Conservation (phyloP, 2,888 invertebrate genomes). For the Athripsodes cinereus region DNA sequence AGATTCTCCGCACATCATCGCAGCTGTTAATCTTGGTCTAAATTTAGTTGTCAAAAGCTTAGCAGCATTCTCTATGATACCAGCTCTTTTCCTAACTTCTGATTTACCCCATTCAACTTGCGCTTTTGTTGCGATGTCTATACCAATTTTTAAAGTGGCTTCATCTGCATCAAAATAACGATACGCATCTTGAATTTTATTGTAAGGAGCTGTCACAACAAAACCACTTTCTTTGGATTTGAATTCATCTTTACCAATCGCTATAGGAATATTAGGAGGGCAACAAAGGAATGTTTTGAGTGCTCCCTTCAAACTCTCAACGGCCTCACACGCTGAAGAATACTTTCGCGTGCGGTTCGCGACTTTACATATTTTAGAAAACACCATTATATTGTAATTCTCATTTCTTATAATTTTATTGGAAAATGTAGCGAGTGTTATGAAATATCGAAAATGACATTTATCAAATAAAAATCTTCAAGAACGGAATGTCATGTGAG, state of each 20-base stretch:
- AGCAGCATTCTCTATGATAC: constrained; percentile 83
- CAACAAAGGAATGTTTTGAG: constrained; percentile 57
- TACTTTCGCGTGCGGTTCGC: neutral
- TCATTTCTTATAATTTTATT: constrained; percentile 1
- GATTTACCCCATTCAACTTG: constrained; percentile 85
- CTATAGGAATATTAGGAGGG: constrained; percentile 84
- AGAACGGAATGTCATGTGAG: neutral
- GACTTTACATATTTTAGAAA: neutral
- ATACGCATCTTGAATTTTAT: constrained; percentile 71
- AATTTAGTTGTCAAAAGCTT: constrained; percentile 84
- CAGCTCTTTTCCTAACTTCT: constrained; percentile 65
- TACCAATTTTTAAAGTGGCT: constrained; percentile 78
- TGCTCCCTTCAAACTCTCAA: constrained; percentile 41
- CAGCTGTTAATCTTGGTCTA: constrained; percentile 83
- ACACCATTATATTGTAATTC: neutral
- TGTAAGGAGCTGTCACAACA: constrained; percentile 89
- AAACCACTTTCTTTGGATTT: constrained; percentile 66
- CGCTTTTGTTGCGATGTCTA: constrained; percentile 68
- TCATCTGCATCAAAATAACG: constrained; percentile 88
- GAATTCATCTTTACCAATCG: constrained; percentile 87
- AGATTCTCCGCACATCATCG: constrained; percentile 95
- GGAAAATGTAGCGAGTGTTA: neutral
- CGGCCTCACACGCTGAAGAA: neutral
- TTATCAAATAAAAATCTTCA: neutral
- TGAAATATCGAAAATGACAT: neutral